Percentiles rank a stretch among this genome's conserved stretches.
These are phyloP conservation scores for Cinclus mexicanus DNA, from an alignment of 2,113 vertebrate species.

Conservation along the genomic window DNA sequence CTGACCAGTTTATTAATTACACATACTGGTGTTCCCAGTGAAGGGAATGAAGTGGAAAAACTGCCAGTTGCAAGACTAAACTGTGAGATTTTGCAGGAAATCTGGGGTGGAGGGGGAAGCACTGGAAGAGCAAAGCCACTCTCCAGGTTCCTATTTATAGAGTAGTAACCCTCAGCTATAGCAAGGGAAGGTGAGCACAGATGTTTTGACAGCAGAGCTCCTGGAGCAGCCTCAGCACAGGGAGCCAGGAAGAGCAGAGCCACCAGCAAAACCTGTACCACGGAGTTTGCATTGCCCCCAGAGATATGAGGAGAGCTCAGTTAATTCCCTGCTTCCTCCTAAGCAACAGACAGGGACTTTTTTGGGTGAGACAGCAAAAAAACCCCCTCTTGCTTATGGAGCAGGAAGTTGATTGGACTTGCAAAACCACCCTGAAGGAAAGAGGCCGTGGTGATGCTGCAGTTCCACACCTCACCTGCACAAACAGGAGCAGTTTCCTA, in stretches of 20 bases:
- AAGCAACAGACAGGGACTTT: not conserved
- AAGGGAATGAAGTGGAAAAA: not conserved
- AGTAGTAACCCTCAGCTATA: not conserved
- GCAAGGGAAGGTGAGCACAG: not conserved
- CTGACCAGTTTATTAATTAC: not conserved
- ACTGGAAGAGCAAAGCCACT: not conserved
- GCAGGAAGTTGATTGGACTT: conserved; percentile 29
- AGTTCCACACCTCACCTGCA: conserved; percentile 73
- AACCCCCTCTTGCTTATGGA: not conserved
- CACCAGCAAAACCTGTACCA: not conserved
- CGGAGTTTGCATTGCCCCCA: rapidly evolving
- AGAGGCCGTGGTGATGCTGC: not conserved
- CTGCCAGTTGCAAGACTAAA: not conserved
- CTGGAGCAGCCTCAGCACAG: not conserved
- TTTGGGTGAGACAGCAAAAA: not conserved
- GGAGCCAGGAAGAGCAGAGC: not conserved
- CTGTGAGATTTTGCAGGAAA: not conserved
- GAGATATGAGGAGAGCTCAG: not conserved
- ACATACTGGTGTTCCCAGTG: not conserved
- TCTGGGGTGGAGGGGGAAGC: rapidly evolving
- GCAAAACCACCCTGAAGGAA: not conserved
- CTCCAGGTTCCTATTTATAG: not conserved
- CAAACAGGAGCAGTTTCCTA: conserved; percentile 85
- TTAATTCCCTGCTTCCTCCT: not conserved
- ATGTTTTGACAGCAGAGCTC: not conserved